Percentiles rank a stretch among this genome's conserved stretches.
Evolutionary conservation across 2,113 vertebrate species (phyloP).

Genomic region (Solenodon paradoxus): DNA sequence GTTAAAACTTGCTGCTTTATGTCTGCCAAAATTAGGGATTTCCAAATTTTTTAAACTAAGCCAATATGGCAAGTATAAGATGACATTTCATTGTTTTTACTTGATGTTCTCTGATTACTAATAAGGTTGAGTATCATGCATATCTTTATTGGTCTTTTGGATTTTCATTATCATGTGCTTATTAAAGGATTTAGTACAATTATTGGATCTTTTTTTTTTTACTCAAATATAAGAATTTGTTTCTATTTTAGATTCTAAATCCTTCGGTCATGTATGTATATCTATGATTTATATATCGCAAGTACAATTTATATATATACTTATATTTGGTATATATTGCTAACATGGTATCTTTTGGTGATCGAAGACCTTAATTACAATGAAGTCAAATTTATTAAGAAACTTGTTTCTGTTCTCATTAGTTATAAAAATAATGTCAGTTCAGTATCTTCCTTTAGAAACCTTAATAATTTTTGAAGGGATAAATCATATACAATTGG

Average conservation of each 20-base stretch:
- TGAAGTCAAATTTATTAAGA: not conserved
- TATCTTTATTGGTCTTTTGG: not conserved
- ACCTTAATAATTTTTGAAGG: not conserved
- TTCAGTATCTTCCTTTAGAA: not conserved
- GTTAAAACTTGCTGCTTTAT: not conserved
- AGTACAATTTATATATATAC: too few relatives aligned
- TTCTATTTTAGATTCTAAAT: not conserved
- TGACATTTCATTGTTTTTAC: not conserved
- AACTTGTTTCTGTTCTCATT: not conserved
- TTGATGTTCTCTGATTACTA: not conserved
- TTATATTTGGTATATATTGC: too few relatives aligned
- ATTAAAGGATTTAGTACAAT: not conserved
- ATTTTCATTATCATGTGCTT: not conserved
- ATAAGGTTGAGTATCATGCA: not conserved
- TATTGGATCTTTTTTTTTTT: not conserved
- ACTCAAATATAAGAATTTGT: not conserved
- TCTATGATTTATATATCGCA: too few relatives aligned
- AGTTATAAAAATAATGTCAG: not conserved
- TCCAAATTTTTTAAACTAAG: not conserved
- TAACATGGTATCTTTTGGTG: not conserved
- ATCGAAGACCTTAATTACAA: not conserved
- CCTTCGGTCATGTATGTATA: not conserved
- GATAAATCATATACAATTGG: too few relatives aligned
- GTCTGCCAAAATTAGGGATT: not conserved
- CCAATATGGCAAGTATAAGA: not conserved